Base-by-base conservation (phyloP, 2,888 invertebrate genomes). In the Drosophila melanosoma region DNA sequence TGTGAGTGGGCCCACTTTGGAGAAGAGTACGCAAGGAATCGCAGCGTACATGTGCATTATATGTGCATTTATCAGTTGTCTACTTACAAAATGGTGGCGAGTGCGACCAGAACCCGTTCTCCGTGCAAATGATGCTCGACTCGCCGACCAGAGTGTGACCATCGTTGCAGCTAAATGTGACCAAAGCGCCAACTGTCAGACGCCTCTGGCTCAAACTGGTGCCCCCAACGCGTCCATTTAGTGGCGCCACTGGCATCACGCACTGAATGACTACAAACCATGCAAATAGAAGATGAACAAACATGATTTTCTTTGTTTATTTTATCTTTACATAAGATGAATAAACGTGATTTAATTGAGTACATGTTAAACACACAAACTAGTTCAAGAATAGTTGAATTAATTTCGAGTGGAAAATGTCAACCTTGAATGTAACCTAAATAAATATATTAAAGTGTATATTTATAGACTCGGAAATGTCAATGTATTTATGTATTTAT, bases 71-170 rank as follows among this genome's bases (percentile, higher is more conserved):
- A 68, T 68, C 81, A 72, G 79, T 72, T 83, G 76, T 87, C 83
- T 91, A 93, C 93, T 93, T 93, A 95, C 98, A 98, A 91, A 96
- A 96, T 56, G 98, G 98, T 15, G 97, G 95, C 29, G 96, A 96
- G 92, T 97, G 97, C 2, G 97, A 97, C 98, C 97, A 98, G 91
- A 96, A 96, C 54, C 97, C 97, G 73, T 96, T 96, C 92, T 97
- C 97, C 8, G 97, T 97, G 93, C 98, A 98, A 53, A 97, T 96
- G 82, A 97, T 96, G 74, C 96, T 96, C 0, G 96, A 95, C 91
- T 97, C 97, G 6, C 98, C 98, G 35, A 93, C 92, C 78, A 93
- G 89, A 71, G 92, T 89, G 92, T 96, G 95, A 29, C 95, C 95
- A 56, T 95, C 95, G 77, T 94, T 94, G 91, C 96, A 96, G 49